Percentiles rank a stretch among this genome's conserved stretches.
These are phyloP conservation scores for Phrynocephalus versicolor DNA, from an alignment of 2,113 vertebrate genomes.

Conservation along the genomic window DNA sequence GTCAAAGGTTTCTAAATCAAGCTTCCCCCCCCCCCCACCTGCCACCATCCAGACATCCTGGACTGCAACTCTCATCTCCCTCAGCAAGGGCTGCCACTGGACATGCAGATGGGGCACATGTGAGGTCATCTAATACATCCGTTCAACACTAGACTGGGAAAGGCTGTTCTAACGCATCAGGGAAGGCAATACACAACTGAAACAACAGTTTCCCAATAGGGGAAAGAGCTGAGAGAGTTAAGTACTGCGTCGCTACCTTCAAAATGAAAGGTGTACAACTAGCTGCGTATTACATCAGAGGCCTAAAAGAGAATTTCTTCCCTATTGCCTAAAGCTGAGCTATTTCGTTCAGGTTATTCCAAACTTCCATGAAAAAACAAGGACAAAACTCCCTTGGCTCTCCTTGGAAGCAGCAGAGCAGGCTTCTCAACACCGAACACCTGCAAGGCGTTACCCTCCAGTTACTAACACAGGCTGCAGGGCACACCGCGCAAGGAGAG, in stretches of 20 bases:
- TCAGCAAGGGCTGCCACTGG: neutral
- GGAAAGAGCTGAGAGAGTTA: conserved; percentile 54
- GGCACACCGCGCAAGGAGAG: fast-evolving
- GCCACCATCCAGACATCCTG: neutral
- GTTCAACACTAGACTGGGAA: neutral
- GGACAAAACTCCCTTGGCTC: neutral
- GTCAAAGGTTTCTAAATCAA: conserved; percentile 17
- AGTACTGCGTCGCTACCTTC: conserved; percentile 42
- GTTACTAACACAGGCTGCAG: neutral
- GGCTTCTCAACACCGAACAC: neutral
- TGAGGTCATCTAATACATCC: neutral
- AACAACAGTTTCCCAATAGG: conserved; percentile 13
- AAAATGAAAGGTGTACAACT: conserved; percentile 35
- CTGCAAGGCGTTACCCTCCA: neutral
- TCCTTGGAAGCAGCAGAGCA: neutral
- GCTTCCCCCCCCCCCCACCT: too few relatives aligned
- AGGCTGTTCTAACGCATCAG: conserved; percentile 42
- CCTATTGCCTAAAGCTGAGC: conserved; percentile 9
- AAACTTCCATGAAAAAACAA: conserved; percentile 24
- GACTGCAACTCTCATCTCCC: neutral
- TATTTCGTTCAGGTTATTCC: neutral
- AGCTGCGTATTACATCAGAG: conserved; percentile 49
- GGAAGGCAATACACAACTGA: conserved; percentile 45
- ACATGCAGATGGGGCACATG: neutral
- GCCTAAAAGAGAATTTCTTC: conserved; percentile 35